A percentile compares a stretch with the other conserved stretches of the same genome.
Conservation (phyloP, 2,888 invertebrate genomes). For the Metallyticus violacea region DNA sequence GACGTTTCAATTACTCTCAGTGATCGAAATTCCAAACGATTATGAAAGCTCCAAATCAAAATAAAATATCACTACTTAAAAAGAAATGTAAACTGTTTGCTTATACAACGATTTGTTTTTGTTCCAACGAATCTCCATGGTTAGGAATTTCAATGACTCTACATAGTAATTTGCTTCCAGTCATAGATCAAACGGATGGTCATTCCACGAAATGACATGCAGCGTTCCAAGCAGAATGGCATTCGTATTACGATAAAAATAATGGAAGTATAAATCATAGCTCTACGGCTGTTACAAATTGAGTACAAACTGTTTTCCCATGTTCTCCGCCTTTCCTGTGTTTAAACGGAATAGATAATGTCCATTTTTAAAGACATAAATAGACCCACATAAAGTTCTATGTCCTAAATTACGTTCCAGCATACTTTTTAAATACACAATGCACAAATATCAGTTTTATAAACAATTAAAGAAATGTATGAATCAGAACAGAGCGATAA, state of each 20-base stretch:
- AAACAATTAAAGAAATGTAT: no score
- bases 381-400: no score
- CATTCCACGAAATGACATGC: not conserved
- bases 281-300: not conserved
- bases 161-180: not conserved
- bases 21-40: not conserved
- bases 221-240: not conserved
- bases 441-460: no score
- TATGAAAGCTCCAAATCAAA: not conserved
- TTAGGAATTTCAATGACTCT: not conserved
- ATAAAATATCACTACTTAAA: not conserved
- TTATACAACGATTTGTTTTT: not conserved
- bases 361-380: no score
- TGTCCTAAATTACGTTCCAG: no score
- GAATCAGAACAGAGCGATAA: no score
- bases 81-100: not conserved
- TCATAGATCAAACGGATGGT: not conserved
- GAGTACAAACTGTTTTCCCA: not conserved
- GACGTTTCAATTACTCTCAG: no score
- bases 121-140: no score
- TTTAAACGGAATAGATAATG: no score
- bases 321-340: not conserved
- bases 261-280: not conserved
- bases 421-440: no score
- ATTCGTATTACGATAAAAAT: not conserved